Evolutionary conservation across 2,888 invertebrate genomes (phyloP), one percentile per base, ranked within the genome.

Genomic region (Drosophila anomelani): DNA sequence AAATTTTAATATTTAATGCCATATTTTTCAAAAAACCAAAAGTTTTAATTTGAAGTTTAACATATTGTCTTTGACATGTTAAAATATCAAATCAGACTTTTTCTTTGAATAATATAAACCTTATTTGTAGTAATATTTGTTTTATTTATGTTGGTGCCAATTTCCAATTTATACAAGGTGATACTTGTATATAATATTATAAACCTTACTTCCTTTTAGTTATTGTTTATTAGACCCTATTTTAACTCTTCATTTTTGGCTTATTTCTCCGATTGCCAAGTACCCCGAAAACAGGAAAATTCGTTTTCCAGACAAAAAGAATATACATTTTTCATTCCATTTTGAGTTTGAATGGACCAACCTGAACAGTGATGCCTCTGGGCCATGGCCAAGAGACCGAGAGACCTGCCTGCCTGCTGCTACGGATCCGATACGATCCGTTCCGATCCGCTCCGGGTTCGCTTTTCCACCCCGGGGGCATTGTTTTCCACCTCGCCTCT

Each of bases 391-490:
- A 36, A 47, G 47, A n/a, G 57, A 32, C 60, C 58, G n/a, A 47
- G n/a, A n/a, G 47, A 47, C 47, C 29, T 47, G 47, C 46, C 46
- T 61, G 59, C 59, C 51, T 51, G 51, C 51, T 53, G 47, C 47
- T 47, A 36, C 34, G 51, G 62, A 62, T 58, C 62, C 67, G 63
- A 41, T 44, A 36, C 63, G 66, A 66, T 55, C 36, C 62, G 66
- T 54, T 54, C 36, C 67, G 54, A 68, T 64, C 34, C 67, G 67
- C 51, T 66, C 55, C 44, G 67, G 53, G 67, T 67, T 64, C 55
- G 67, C 67, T 44, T 66, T 66, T 66, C 64, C 67, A 64, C 55
- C 67, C 67, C 67, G 67, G 63, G 67, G 67, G 66, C 69, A 69
- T 69, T 69, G 69, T 70, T n/a, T 39, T 58, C 41, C 9, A 41